A percentile compares a stretch with the other conserved stretches of the same genome.
These are phyloP conservation scores for Punctoribates punctum DNA, from an alignment of 2,888 invertebrate species.

Conservation along the genomic window DNA sequence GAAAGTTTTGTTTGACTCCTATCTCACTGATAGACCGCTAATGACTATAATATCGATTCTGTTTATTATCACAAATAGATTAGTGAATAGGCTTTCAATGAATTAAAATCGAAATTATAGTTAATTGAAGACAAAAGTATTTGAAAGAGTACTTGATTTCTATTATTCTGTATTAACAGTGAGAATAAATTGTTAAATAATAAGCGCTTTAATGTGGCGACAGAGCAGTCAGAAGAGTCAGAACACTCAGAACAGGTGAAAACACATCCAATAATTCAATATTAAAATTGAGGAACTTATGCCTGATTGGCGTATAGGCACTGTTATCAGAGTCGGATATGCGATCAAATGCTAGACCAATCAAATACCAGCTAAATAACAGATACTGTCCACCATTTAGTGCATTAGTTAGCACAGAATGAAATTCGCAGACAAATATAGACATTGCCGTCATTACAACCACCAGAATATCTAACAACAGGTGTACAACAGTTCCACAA, in stretches of 20 bases:
- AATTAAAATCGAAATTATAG: neutral
- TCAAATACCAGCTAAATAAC: slow-evolving; percentile 12
- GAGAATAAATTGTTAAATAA: slow-evolving; percentile 18
- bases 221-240: too few species aligned
- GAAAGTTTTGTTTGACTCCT: neutral
- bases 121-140: neutral
- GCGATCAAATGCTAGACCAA: neutral
- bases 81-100: neutral
- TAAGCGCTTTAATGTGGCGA: slow-evolving; percentile 2
- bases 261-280: slow-evolving; percentile 28
- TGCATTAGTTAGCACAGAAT: slow-evolving; percentile 5
- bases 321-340: slow-evolving; percentile 30
- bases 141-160: neutral
- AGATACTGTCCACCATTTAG: slow-evolving; percentile 38
- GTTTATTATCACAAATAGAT: neutral
- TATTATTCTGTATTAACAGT: neutral
- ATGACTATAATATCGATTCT: neutral
- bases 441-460: slow-evolving; percentile 1
- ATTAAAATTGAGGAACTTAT: slow-evolving; percentile 11
- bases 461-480: neutral
- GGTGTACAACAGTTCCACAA: neutral
- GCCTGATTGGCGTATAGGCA: slow-evolving; percentile 21
- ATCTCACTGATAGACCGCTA: neutral
- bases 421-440: neutral
- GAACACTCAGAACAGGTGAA: slow-evolving; percentile 38